phyloP scores from a whole-genome alignment of 2,113 vertebrate species.

The Procavia capensis region DNA sequence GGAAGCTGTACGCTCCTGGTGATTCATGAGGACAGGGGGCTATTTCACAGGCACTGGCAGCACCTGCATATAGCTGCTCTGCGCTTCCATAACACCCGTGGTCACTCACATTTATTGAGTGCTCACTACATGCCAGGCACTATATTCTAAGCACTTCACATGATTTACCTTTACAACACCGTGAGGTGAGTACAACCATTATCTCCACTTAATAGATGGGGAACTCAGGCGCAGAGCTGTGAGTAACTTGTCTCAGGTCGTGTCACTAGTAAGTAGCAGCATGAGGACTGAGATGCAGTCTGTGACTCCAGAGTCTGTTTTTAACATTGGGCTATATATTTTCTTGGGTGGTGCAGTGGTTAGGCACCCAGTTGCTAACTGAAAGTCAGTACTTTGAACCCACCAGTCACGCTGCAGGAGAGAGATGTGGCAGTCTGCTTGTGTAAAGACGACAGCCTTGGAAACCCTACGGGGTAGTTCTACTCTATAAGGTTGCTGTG shows the following conservation, averaged over 20 bases:
- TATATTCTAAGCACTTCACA: background rate
- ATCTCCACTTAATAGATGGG: background rate
- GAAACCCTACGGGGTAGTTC: background rate
- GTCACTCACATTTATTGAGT: background rate
- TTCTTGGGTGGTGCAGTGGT: background rate
- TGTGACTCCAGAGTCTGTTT: background rate
- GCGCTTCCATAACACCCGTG: background rate
- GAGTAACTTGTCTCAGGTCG: background rate
- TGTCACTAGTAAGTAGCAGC: background rate
- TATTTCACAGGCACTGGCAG: background rate
- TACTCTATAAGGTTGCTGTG: background rate
- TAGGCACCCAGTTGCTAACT: background rate
- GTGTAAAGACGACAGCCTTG: background rate
- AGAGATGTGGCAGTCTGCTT: background rate
- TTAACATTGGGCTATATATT: accelerated
- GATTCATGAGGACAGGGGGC: background rate
- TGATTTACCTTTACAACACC: background rate
- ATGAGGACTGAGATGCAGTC: background rate
- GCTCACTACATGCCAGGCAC: background rate
- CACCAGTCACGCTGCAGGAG: background rate
- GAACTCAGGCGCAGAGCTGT: background rate
- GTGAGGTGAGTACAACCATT: background rate
- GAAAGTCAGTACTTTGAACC: background rate
- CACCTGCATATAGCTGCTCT: background rate
- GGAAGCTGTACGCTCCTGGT: background rate